Evolutionary conservation across 2,888 invertebrate genomes (phyloP), one percentile per base, ranked within the genome.

Genomic region (Pocota personata): DNA sequence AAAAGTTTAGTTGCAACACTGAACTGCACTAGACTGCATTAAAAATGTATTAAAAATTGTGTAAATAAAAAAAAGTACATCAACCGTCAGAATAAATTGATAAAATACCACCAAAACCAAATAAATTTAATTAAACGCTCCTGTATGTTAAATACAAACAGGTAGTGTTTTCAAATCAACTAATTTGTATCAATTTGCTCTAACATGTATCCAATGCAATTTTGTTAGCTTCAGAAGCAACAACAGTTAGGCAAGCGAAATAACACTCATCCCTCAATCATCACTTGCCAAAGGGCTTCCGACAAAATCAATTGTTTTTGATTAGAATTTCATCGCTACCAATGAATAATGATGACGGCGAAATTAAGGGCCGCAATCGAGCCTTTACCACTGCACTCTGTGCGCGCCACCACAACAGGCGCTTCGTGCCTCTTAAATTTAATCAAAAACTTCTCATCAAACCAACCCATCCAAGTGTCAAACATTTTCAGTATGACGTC

Each of bases 381-480:
- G 27, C 35, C 24, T 30, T 16, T 24, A 21, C 32, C 43, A 73
- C 2, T 32, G 12, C 27, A 62, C n/a, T 14, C 24, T 8, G 37
- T 48, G 16, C 48, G 6, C 40, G 43, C 21, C 27, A 48, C 37
- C 43, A 62, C 32, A 48, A 10, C 30, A 24, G 48, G 37, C 12
- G 48, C 7, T 66, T 48, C 40, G 48, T 64, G 27, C 67, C 62
- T 30, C 27, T 69, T 52, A 82, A 82, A 86, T 72, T 73, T 77
- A 82, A 86, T 86, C 86, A 86, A 67, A 86, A 46, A 72, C 60
- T 86, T 62, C 67, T 66, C 66, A 67, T 82, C 76, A 82, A 86
- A 77, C 86, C 82, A 62, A 82, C 76, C 67, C 82, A 82, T 86
- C 82, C 77, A 86, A 86, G 86, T 86, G 86, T 86, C 86, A 86